Evolutionary conservation across 2,113 vertebrate species (phyloP).

Genomic region (Diphyllodes magnificus): DNA sequence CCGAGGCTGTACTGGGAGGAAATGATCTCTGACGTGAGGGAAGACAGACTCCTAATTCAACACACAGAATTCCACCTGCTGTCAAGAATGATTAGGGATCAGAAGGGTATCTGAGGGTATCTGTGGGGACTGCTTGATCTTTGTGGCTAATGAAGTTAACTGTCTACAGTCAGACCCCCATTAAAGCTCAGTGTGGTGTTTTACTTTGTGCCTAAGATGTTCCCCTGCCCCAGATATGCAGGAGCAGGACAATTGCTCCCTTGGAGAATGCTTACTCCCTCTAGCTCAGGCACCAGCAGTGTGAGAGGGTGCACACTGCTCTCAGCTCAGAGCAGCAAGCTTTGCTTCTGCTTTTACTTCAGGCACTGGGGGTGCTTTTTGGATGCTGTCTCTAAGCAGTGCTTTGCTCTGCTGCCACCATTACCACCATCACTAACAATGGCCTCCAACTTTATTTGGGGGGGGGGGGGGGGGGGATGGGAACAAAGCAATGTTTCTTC

Average conservation of each 20-base stretch:
- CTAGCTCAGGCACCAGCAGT: background rate
- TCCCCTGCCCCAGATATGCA: background rate
- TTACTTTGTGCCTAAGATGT: rapidly evolving
- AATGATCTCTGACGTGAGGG: background rate
- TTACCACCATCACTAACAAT: background rate
- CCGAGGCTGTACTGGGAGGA: background rate
- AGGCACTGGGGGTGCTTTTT: background rate
- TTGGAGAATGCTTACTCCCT: rapidly evolving
- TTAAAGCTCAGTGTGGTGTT: background rate
- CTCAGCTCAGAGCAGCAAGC: background rate
- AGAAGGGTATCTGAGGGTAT: background rate
- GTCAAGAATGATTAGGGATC: background rate
- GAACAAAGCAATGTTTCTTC: background rate
- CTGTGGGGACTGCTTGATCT: background rate
- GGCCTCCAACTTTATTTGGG: background rate
- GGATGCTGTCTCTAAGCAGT: background rate
- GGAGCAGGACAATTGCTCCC: background rate
- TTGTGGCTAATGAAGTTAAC: background rate
- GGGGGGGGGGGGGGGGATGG: background rate
- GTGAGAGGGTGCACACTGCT: too few species aligned
- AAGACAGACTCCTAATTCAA: background rate
- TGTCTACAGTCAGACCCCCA: background rate
- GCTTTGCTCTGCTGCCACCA: background rate
- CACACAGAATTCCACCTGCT: background rate
- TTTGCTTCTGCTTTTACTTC: background rate